Evolutionary conservation across 2,888 invertebrate species (phyloP).

Genomic region (Dasysyrphus albostriatus): DNA sequence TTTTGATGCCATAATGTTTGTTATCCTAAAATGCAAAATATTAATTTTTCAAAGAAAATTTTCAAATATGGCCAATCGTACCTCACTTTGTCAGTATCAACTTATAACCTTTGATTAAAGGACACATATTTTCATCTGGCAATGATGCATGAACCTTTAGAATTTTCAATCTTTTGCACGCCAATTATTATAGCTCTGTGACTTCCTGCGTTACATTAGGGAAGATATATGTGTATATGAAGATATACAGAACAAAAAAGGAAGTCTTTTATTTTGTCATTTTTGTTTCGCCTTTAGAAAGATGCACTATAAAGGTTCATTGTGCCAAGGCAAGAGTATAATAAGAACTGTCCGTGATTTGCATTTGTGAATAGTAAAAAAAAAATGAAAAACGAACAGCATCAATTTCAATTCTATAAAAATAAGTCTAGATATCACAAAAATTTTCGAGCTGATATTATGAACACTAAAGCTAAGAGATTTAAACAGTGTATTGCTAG

Average conservation of each 20-base stretch:
- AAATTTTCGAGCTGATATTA: too few relatives aligned
- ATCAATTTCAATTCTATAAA: too few relatives aligned
- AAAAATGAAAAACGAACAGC: too few relatives aligned
- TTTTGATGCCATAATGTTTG: too few relatives aligned
- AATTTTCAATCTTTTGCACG: conserved; percentile 37
- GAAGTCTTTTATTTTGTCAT: conserved; percentile 23
- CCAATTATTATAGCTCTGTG: conserved; percentile 33
- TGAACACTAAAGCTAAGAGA: too few relatives aligned
- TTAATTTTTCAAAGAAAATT: too few relatives aligned
- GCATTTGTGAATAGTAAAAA: too few relatives aligned
- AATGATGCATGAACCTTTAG: neutral
- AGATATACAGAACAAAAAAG: neutral
- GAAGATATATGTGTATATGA: neutral
- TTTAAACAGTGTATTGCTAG: too few relatives aligned
- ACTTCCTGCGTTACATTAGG: conserved; percentile 30
- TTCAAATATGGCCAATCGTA: neutral
- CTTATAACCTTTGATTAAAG: neutral
- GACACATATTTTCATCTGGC: neutral
- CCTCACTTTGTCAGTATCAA: too few relatives aligned
- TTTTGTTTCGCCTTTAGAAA: conserved; percentile 16
- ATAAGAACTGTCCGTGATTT: conserved; percentile 12
- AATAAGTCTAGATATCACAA: too few relatives aligned
- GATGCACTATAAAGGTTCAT: conserved; percentile 27
- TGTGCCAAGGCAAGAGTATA: conserved; percentile 3
- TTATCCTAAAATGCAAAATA: too few relatives aligned